phyloP scores from a whole-genome alignment of 2,888 invertebrate species.

The Dioctria rufipes region DNA sequence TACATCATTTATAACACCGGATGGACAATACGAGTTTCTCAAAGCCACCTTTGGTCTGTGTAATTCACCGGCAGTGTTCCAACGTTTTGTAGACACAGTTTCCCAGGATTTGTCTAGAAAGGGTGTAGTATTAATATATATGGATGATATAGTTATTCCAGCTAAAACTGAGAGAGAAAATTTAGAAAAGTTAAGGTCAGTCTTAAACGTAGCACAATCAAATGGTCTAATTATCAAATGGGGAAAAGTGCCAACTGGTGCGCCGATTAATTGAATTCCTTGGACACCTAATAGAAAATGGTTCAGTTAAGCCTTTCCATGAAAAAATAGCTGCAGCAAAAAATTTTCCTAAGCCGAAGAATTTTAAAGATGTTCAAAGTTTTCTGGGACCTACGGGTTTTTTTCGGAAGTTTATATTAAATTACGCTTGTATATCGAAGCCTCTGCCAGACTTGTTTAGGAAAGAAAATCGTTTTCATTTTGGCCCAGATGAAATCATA shows the following conservation, averaged over 20 bases:
- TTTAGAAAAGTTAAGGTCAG: conserved; percentile 46
- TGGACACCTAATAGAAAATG: conserved; percentile 10
- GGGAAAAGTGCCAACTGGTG: conserved; percentile 58
- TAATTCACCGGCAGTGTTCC: conserved; percentile 62
- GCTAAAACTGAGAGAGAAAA: neutral
- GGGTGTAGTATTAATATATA: neutral
- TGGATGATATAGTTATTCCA: conserved; percentile 36
- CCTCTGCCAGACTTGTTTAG: conserved; percentile 63
- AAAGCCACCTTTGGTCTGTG: conserved; percentile 44
- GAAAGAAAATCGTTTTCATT: conserved; percentile 48
- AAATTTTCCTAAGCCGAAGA: conserved; percentile 63
- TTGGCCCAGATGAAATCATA: conserved; percentile 62
- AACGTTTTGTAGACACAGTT: conserved; percentile 59
- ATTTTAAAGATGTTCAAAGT: conserved; percentile 62
- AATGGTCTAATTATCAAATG: conserved; percentile 54
- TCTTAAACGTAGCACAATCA: conserved; percentile 48
- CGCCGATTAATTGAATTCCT: conserved; percentile 30
- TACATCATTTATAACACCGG: conserved; percentile 62
- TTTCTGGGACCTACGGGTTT: conserved; percentile 66
- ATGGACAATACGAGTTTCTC: conserved; percentile 62
- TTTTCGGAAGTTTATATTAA: conserved; percentile 65
- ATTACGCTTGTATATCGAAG: conserved; percentile 64
- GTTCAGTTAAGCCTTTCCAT: conserved; percentile 60
- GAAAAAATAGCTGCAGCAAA: conserved; percentile 63
- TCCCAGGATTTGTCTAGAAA: conserved; percentile 49